Evolutionary conservation across 2,797 vertebrate genomes (phyloP).

Genomic region (Xerus rutilus): DNA sequence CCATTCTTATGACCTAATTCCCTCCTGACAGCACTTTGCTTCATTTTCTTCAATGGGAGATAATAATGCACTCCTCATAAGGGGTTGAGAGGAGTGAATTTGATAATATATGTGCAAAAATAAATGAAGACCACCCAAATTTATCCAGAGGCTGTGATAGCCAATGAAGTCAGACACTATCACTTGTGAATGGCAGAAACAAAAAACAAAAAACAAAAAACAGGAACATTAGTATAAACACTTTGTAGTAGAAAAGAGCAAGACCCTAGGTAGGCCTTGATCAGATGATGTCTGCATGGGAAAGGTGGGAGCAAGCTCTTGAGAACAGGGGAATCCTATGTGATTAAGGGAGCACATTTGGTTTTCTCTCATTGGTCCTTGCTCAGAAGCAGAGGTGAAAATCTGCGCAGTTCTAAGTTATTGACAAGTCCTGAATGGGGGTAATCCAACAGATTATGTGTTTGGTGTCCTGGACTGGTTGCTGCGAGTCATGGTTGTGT

Average conservation of each 20-base stretch:
- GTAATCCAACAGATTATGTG: not conserved
- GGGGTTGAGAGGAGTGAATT: not conserved
- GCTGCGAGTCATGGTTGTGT: not conserved
- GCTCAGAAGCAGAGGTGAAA: not conserved
- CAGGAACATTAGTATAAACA: not conserved
- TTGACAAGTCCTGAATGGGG: not conserved
- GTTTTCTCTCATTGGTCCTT: not conserved
- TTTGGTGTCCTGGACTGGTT: not conserved
- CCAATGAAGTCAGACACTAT: not conserved
- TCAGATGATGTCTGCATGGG: not conserved
- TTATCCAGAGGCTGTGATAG: not conserved
- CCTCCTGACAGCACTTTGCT: not conserved
- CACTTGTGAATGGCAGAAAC: not conserved
- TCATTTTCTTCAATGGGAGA: not conserved
- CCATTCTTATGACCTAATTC: too few species aligned
- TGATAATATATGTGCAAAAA: not conserved
- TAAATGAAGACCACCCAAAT: not conserved
- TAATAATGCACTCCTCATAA: not conserved
- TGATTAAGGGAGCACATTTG: not conserved
- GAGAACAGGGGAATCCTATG: not conserved
- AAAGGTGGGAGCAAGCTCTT: not conserved
- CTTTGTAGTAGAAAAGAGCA: not conserved
- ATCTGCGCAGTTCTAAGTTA: not conserved
- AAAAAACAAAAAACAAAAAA: not conserved
- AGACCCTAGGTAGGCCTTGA: fast-evolving